Evolutionary conservation across 1,140 invertebrate genomes (phyloP).

Genomic region (Tetramorium parvispinum): DNA sequence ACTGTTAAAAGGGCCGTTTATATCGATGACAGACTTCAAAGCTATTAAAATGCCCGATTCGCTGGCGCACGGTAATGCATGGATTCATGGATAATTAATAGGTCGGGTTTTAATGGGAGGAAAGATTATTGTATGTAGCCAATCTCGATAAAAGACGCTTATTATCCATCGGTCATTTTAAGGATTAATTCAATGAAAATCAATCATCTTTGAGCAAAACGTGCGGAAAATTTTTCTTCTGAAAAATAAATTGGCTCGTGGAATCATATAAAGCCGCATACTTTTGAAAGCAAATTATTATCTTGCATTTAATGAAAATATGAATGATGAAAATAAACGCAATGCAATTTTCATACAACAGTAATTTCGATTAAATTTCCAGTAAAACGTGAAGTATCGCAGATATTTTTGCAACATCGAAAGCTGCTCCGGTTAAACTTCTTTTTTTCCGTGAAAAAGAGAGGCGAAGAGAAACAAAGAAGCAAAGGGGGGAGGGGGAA

Average conservation of each 20-base stretch:
- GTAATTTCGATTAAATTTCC: background rate
- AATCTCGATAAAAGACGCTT: background rate
- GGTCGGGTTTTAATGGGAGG: constrained; percentile 18
- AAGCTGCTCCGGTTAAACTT: background rate
- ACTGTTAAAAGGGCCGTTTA: constrained; percentile 42
- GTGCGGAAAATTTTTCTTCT: background rate
- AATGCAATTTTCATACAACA: background rate
- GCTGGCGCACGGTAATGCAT: background rate
- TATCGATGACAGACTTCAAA: constrained; percentile 47
- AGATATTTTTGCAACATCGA: background rate
- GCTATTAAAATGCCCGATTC: constrained; percentile 53
- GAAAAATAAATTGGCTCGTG: background rate
- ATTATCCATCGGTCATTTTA: background rate
- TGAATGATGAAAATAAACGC: background rate
- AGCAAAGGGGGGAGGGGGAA: background rate
- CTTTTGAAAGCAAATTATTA: background rate
- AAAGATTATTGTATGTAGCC: constrained; percentile 12
- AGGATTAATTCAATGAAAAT: constrained; percentile 14
- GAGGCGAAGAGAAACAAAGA: constrained; percentile 2
- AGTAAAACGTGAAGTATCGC: background rate
- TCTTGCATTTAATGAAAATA: background rate
- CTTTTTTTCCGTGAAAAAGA: constrained; percentile 5
- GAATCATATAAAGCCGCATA: background rate
- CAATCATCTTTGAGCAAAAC: background rate
- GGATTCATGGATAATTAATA: constrained; percentile 33